Percentiles rank a stretch among this genome's conserved stretches.
These are phyloP conservation scores for Eupsilia transversa DNA, from an alignment of 2,888 invertebrate genomes.

Conservation along the genomic window DNA sequence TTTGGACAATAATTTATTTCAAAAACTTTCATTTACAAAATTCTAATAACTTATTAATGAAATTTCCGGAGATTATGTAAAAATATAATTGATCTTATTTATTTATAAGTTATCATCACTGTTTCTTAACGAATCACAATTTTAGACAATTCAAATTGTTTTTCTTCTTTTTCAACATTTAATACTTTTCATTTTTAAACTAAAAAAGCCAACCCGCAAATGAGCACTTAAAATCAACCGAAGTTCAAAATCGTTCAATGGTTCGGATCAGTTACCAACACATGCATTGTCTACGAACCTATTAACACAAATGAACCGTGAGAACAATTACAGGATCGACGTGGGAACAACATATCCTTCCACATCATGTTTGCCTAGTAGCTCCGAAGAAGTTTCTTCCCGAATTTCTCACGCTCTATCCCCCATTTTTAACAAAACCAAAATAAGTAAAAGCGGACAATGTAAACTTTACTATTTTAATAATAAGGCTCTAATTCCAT, in stretches of 20 bases:
- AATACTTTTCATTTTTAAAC: not conserved
- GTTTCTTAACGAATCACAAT: not conserved
- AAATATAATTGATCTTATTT: not conserved
- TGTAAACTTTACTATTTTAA: constrained; percentile 53
- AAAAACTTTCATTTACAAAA: not conserved
- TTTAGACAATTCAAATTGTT: not conserved
- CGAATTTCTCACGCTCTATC: constrained; percentile 90
- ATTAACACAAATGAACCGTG: constrained; percentile 69
- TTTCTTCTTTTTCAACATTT: not conserved
- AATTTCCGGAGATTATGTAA: not conserved
- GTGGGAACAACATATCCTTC: constrained; percentile 80
- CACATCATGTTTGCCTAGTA: constrained; percentile 82
- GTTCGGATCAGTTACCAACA: constrained; percentile 50
- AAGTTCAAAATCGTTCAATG: constrained; percentile 52
- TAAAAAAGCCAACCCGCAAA: constrained; percentile 12
- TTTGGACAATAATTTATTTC: not conserved
- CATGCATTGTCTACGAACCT: constrained; percentile 54
- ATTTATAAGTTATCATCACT: too few relatives aligned
- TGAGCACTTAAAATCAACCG: constrained; percentile 44
- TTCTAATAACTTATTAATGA: not conserved
- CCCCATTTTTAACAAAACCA: constrained; percentile 83
- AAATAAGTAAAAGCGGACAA: constrained; percentile 62
- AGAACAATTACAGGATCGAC: constrained; percentile 71
- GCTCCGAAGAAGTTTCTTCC: constrained; percentile 88
- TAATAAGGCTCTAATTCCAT: constrained; percentile 63